Conservation (phyloP, 1,140 invertebrate genomes). For the Sesamia nonagrioides region DNA sequence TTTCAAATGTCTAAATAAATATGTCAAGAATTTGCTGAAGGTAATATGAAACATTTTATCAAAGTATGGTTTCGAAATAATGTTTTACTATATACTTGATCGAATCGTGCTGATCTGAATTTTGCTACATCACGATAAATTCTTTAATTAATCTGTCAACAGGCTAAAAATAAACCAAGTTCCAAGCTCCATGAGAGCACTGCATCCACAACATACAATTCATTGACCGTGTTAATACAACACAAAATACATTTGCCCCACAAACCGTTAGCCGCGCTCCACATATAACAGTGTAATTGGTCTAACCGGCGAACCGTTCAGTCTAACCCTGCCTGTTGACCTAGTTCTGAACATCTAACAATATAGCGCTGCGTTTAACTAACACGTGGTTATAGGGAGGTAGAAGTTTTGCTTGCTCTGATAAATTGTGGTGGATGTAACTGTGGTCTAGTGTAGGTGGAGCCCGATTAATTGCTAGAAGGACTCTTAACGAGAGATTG, state of each 20-base stretch:
- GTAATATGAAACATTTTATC: not conserved
- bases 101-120: too few relatives aligned
- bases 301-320: slow-evolving; percentile 2
- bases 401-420: not conserved
- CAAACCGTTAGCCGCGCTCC: not conserved
- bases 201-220: not conserved
- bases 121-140: too few relatives aligned
- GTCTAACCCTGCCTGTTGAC: slow-evolving; percentile 27
- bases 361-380: slow-evolving; percentile 9
- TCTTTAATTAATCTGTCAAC: too few relatives aligned
- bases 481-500: too few relatives aligned
- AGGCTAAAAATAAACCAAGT: too few relatives aligned
- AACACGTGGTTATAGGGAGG: not conserved
- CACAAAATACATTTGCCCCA: not conserved
- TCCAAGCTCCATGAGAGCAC: not conserved
- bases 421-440: not conserved
- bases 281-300: slow-evolving; percentile 4
- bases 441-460: not conserved
- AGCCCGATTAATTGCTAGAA: not conserved
- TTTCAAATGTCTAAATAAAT: not conserved
- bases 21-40: not conserved
- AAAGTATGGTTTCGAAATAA: too few relatives aligned
- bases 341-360: slow-evolving; percentile 6
- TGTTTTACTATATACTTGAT: too few relatives aligned
- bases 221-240: not conserved